These are phyloP conservation scores for Drosophila formosana DNA, from an alignment of 2,888 invertebrate species.

Conservation along the genomic window DNA sequence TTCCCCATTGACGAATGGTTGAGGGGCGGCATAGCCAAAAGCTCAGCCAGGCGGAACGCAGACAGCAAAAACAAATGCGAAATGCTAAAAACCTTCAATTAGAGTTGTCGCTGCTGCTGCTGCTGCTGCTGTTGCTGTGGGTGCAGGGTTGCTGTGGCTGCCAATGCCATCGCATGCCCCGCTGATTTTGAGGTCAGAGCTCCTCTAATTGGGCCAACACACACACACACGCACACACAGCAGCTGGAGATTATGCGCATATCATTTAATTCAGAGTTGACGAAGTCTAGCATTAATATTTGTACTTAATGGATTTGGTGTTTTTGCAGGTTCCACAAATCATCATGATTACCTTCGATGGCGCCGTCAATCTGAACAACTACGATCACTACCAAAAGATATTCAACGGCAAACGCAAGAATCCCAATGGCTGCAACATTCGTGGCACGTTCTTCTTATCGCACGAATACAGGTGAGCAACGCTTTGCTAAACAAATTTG, in stretches of 20 bases:
- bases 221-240: constrained; percentile 22
- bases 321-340: constrained; percentile 94
- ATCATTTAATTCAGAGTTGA: constrained; percentile 47
- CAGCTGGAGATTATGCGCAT: constrained; percentile 20
- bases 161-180: constrained; percentile 72
- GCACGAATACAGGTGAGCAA: constrained; percentile 90
- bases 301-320: neutral
- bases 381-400: constrained; percentile 94
- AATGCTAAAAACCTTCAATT: constrained; percentile 75
- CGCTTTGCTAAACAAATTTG: neutral
- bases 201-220: constrained; percentile 63
- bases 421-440: constrained; percentile 95
- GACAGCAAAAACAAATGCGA: constrained; percentile 60
- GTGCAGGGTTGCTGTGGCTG: constrained; percentile 30
- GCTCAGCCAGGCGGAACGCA: constrained; percentile 60
- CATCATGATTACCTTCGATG: constrained; percentile 96
- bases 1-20: constrained; percentile 6
- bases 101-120: constrained; percentile 45
- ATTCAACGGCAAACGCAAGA: constrained; percentile 91
- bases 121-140: constrained; percentile 6
- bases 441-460: constrained; percentile 97
- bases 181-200: constrained; percentile 66
- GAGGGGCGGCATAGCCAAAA: constrained; percentile 20
- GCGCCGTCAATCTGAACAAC: constrained; percentile 96
- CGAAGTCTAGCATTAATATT: neutral